Conservation (phyloP, 1,140 invertebrate genomes). For the Caenorhabditis brenneri region DNA sequence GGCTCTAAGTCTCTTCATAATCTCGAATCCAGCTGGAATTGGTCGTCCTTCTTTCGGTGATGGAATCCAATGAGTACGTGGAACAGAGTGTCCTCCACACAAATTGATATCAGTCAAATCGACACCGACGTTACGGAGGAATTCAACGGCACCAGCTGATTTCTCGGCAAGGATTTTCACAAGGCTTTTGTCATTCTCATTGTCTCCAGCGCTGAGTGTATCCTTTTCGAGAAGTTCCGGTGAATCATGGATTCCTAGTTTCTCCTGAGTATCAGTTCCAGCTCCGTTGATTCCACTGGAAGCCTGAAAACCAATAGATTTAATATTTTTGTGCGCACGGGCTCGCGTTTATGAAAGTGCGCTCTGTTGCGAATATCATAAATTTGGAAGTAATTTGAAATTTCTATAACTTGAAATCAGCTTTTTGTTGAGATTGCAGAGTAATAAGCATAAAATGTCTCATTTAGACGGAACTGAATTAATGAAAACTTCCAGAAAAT, state of each 20-base stretch:
- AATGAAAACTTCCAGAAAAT: too few species aligned
- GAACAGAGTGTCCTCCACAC: slow-evolving; percentile 71
- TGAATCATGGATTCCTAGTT: slow-evolving; percentile 64
- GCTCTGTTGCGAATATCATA: too few species aligned
- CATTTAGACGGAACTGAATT: too few species aligned
- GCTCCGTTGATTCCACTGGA: slow-evolving; percentile 69
- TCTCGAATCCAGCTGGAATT: slow-evolving; percentile 70
- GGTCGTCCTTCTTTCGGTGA: slow-evolving; percentile 71
- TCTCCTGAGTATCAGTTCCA: slow-evolving; percentile 63
- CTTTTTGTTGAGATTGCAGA: too few species aligned
- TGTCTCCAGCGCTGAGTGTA: slow-evolving; percentile 69
- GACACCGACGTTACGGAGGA: slow-evolving; percentile 67
- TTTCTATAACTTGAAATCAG: too few species aligned
- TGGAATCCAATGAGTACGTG: slow-evolving; percentile 71
- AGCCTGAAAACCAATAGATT: too few species aligned
- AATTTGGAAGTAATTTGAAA: too few species aligned
- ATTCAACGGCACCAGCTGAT: slow-evolving; percentile 48
- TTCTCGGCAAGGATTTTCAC: slow-evolving; percentile 66
- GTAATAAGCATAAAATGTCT: too few species aligned
- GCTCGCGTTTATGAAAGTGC: too few species aligned
- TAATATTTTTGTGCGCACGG: too few species aligned
- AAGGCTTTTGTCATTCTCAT: slow-evolving; percentile 67
- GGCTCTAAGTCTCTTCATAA: slow-evolving; percentile 65
- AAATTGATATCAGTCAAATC: slow-evolving; percentile 70
- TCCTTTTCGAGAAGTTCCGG: slow-evolving; percentile 66